phyloP scores from a whole-genome alignment of 2,888 invertebrate genomes.

The Neoaliturus tenellus region DNA sequence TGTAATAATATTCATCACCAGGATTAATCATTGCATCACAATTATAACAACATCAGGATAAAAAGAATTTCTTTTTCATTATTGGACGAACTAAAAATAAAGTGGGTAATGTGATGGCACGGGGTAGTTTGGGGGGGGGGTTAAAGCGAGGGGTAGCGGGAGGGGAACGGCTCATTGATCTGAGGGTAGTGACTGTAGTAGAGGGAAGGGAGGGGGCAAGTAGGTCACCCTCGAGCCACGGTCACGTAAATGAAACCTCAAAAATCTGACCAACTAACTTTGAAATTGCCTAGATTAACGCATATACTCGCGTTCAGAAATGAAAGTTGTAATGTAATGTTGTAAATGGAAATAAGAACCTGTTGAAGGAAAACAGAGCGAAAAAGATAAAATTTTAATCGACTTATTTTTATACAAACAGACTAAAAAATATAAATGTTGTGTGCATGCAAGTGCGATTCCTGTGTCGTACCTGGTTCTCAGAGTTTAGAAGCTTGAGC shows the following conservation, averaged over 20 bases:
- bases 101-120: conserved; percentile 15
- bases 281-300: neutral
- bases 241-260: conserved; percentile 24
- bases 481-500: conserved; percentile 95
- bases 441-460: too few relatives aligned
- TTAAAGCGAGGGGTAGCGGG: neutral
- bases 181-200: conserved; percentile 30
- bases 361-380: too few relatives aligned
- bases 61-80: neutral
- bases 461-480: conserved; percentile 99
- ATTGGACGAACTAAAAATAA: conserved; percentile 2
- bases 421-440: too few relatives aligned
- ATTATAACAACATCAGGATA: neutral
- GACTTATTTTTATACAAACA: too few relatives aligned
- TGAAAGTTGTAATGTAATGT: too few relatives aligned
- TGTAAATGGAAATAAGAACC: too few relatives aligned
- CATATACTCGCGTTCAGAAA: too few relatives aligned
- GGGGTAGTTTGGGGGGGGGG: conserved; percentile 16
- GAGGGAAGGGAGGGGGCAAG: neutral
- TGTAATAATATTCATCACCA: too few relatives aligned
- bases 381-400: too few relatives aligned
- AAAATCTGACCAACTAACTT: conserved; percentile 54
- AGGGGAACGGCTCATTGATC: conserved; percentile 23
- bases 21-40: too few relatives aligned
- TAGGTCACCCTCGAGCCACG: conserved; percentile 6